Evolutionary conservation across 2,888 invertebrate species (phyloP).

Genomic region (Epiblema foenella): DNA sequence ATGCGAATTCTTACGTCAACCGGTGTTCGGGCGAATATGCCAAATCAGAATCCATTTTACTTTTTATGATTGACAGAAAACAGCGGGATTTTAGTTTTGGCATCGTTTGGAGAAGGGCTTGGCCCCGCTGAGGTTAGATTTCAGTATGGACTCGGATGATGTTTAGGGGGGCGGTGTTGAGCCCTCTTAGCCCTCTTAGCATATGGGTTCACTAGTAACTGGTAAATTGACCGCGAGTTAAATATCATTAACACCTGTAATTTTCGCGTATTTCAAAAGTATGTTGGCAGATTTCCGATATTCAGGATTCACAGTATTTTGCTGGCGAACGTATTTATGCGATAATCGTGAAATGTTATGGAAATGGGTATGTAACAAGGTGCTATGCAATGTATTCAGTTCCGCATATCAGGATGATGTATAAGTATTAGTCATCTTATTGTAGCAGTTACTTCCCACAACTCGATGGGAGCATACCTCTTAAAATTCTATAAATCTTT

Average conservation of each 20-base stretch:
- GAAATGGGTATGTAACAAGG: not conserved
- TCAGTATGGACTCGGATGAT: no score
- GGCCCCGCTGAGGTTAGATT: no score
- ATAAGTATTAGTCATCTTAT: slow-evolving; percentile 37
- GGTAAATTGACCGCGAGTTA: slow-evolving; percentile 15
- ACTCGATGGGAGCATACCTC: slow-evolving; percentile 49
- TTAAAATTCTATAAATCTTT: slow-evolving; percentile 67
- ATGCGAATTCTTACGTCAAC: slow-evolving; percentile 58
- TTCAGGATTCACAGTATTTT: slow-evolving; percentile 81
- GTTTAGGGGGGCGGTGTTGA: no score
- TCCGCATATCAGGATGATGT: slow-evolving; percentile 9
- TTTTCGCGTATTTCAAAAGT: slow-evolving; percentile 23
- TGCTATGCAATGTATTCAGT: slow-evolving; percentile 8
- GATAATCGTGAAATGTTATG: slow-evolving; percentile 17
- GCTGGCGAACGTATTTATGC: slow-evolving; percentile 62
- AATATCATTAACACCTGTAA: slow-evolving; percentile 31
- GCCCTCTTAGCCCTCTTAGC: no score
- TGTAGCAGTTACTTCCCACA: slow-evolving; percentile 34
- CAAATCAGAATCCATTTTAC: slow-evolving; percentile 21
- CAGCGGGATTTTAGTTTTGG: no score
- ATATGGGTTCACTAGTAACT: no score
- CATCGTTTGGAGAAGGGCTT: no score
- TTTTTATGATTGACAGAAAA: slow-evolving; percentile 5
- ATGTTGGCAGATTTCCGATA: slow-evolving; percentile 62
- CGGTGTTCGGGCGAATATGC: slow-evolving; percentile 21